These are phyloP conservation scores for Lypha dubia DNA, from an alignment of 2,888 invertebrate species.

Conservation along the genomic window DNA sequence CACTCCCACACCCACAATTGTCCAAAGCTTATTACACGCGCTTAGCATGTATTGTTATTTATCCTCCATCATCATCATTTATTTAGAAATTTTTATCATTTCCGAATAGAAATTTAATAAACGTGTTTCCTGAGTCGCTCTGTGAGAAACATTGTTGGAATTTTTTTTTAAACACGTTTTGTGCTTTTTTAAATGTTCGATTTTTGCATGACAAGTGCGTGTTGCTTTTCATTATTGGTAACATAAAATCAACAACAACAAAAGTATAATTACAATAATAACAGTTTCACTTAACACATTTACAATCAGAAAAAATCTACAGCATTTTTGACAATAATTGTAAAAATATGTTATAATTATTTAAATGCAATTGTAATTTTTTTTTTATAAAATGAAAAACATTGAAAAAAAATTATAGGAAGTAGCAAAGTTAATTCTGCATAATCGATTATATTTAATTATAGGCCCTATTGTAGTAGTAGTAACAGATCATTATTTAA, in stretches of 20 bases:
- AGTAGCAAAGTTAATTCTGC: too few species aligned
- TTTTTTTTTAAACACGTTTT: slow-evolving; percentile 33
- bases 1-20: slow-evolving; percentile 22
- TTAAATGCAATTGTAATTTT: too few species aligned
- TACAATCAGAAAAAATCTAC: background rate
- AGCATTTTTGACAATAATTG: background rate
- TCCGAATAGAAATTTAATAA: slow-evolving; percentile 40
- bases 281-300: background rate
- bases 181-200: background rate
- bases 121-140: slow-evolving; percentile 36
- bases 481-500: too few species aligned
- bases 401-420: too few species aligned
- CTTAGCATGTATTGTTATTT: background rate
- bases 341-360: too few species aligned
- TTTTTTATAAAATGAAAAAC: too few species aligned
- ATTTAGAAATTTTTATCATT: slow-evolving; percentile 17
- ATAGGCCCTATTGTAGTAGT: too few species aligned
- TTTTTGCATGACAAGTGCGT: slow-evolving; percentile 14
- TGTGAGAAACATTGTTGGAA: background rate
- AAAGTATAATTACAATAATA: slow-evolving; percentile 4
- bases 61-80: background rate
- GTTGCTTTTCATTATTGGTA: background rate
- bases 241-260: background rate
- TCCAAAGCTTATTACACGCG: background rate
- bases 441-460: too few species aligned